Base-by-base conservation (phyloP, 1,140 invertebrate genomes). In the Plutomurus gul region DNA sequence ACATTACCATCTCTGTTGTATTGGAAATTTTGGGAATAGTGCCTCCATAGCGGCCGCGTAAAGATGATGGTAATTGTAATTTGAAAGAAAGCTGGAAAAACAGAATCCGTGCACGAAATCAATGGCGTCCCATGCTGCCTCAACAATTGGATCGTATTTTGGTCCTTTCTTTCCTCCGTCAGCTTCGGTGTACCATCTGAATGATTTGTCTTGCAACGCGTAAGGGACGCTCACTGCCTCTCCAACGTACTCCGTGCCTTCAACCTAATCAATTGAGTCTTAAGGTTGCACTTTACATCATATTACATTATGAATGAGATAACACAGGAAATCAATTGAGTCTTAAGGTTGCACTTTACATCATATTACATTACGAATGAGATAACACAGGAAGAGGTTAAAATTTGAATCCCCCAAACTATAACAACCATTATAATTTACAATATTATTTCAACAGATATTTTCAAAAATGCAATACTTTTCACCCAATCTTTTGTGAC, bases 101-200 rank as follows among this genome's bases (percentile, higher is more conserved):
- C 77, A 78, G 25, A 46, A 74, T 36, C 43, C 77, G 56, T 78
- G 77, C 7, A 78, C 77, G 18, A 73, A 78, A 36, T 78, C 77
- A 30, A 78, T 20, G n/a, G 70, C 71, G 13, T 70, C 65, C 77
- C 77, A 78, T 0, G 77, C 71, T 18, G 56, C 65, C 40, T 78
- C 77, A 0, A 78, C 60, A 20, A 78, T 49, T 0, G 71, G 65
- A 27, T 78, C 77, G 43, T 73, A 78, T 20, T 78, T 78, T 16
- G 39, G 65, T 18, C 56, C 56, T 36, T n/a, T 33, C 16, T 33
- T 60, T 1, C 27, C n/a, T n/a, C n/a, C 16, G n/a, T 65, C 56
- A 1, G 30, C 0, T 33, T 1, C 27, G 8, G 3, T 0, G 8
- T 65, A 36, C 77, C 77, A 78, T 18, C 71, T 18, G 36, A 78